These are phyloP conservation scores for Atlantisia rogersi DNA, from an alignment of 2,113 vertebrate species.

Conservation along the genomic window DNA sequence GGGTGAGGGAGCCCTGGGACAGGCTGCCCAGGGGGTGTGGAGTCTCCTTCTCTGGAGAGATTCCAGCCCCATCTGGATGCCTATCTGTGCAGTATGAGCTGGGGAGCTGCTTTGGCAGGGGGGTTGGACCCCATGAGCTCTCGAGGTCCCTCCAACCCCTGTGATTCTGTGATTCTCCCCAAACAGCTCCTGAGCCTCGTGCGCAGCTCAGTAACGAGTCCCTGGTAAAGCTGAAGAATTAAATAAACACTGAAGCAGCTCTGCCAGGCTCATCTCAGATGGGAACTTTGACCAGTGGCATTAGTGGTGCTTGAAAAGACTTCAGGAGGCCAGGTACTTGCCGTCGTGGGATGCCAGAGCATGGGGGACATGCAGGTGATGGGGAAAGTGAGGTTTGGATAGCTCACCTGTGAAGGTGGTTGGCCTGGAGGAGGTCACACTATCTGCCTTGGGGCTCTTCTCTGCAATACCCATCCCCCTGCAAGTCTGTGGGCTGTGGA, in stretches of 20 bases:
- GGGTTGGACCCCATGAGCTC: no score
- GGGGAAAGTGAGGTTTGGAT: not conserved
- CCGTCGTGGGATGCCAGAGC: accelerated
- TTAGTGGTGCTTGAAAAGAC: not conserved
- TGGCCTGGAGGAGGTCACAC: not conserved
- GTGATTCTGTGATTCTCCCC: not conserved
- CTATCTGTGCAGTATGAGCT: no score
- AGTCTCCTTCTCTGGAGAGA: no score
- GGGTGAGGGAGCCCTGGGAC: no score
- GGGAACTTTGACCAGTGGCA: not conserved
- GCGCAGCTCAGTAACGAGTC: not conserved
- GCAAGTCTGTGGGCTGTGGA: not conserved
- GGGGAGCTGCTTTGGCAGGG: no score
- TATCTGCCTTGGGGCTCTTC: not conserved
- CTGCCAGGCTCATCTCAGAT: not conserved
- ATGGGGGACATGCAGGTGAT: not conserved
- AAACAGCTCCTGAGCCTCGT: not conserved
- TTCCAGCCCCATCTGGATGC: no score
- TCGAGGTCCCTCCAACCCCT: no score
- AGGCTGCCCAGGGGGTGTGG: no score
- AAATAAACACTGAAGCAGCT: not conserved
- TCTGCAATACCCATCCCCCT: not conserved
- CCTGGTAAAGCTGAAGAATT: not conserved
- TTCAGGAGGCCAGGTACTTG: not conserved
- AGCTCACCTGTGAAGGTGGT: not conserved